Conservation (phyloP, 2,113 vertebrate genomes). For the Antechinus stuartii region DNA sequence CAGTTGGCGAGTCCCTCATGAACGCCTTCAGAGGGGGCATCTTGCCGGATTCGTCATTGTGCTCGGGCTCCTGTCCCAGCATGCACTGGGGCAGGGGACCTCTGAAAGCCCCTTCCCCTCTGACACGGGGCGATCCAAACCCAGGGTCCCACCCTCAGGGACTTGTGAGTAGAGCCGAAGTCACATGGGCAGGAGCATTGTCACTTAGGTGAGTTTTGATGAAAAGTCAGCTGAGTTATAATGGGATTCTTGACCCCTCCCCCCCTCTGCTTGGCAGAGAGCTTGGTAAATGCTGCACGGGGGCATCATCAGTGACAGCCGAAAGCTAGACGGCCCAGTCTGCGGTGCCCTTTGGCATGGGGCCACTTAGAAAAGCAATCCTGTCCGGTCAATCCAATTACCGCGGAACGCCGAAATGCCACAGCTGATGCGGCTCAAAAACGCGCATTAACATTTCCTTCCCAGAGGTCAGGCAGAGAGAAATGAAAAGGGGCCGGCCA, state of each 20-base stretch:
- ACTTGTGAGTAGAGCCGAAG: not conserved
- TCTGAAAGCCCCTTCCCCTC: not conserved
- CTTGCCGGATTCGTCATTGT: not conserved
- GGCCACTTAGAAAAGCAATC: not conserved
- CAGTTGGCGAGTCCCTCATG: not conserved
- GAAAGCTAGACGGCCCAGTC: not conserved
- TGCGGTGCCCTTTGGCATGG: not conserved
- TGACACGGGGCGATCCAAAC: not conserved
- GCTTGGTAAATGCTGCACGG: conserved; percentile 18
- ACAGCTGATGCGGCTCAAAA: conserved; percentile 31
- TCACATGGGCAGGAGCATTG: not conserved
- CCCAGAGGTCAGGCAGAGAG: conserved; percentile 17
- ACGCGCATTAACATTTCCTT: conserved; percentile 16
- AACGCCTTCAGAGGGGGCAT: not conserved
- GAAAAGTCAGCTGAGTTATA: not conserved
- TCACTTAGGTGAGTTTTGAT: conserved; percentile 14
- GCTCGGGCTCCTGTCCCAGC: not conserved
- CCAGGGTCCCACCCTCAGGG: not conserved
- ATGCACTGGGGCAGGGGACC: not conserved
- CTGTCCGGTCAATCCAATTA: conserved; percentile 1
- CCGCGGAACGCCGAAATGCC: conserved; percentile 24
- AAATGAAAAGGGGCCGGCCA: conserved; percentile 9
- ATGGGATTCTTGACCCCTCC: not conserved
- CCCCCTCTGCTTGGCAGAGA: conserved; percentile 15
- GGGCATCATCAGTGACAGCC: not conserved